Conservation (phyloP, 1,140 invertebrate genomes). For the Drosophila baimaii region DNA sequence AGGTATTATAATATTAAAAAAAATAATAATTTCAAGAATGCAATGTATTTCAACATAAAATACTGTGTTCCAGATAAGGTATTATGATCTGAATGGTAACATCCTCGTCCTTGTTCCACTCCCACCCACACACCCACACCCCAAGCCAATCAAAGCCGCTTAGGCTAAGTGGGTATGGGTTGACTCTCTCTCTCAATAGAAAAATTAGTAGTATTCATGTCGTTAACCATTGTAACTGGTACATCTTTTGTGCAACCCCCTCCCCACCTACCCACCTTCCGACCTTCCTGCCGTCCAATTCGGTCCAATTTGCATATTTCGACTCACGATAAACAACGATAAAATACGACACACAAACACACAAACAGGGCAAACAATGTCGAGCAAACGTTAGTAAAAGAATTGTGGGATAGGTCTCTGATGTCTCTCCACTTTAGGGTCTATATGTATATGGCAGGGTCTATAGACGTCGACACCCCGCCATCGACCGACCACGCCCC, state of each 20-base stretch:
- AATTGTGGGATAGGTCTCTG: constrained; percentile 10
- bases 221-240: constrained; percentile 81
- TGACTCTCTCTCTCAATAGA: constrained; percentile 50
- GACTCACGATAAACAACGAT: constrained; percentile 50
- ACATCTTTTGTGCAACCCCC: constrained; percentile 46
- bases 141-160: constrained; percentile 20
- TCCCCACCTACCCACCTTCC: background rate
- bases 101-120: background rate
- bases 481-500: constrained; percentile 4
- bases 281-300: background rate
- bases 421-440: background rate
- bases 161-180: constrained; percentile 20
- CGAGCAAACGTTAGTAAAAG: constrained; percentile 17
- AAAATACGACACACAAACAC: constrained; percentile 23
- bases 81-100: background rate
- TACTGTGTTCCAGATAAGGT: background rate
- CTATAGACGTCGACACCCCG: constrained; percentile 13
- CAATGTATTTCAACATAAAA: too few species aligned
- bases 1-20: too few species aligned
- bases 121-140: background rate
- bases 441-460: background rate
- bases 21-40: background rate
- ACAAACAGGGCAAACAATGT: constrained; percentile 10
- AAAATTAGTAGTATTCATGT: constrained; percentile 78
- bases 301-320: constrained; percentile 49